Percentiles rank a stretch among this genome's conserved stretches.
These are phyloP conservation scores for Phyllotis vaccarum DNA, from an alignment of 2,797 vertebrate genomes.

Conservation along the genomic window DNA sequence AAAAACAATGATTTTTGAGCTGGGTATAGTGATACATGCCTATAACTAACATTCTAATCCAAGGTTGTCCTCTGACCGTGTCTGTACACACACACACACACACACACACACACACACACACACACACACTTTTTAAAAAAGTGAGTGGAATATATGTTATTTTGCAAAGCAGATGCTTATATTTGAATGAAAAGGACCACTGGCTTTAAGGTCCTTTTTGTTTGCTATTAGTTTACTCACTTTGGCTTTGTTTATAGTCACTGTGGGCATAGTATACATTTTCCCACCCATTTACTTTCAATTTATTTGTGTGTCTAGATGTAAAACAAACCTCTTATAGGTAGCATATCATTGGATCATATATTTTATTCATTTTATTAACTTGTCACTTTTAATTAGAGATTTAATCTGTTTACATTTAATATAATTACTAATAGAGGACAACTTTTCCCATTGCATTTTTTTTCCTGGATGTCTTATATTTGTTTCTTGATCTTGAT, in stretches of 20 bases:
- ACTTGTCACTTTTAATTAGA: constrained; percentile 37
- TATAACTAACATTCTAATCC: not conserved
- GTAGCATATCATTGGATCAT: not conserved
- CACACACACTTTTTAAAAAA: not conserved
- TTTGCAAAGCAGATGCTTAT: not conserved
- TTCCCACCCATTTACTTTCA: constrained; percentile 13
- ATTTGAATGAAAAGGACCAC: not conserved
- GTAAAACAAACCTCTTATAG: constrained; percentile 27
- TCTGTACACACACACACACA: not conserved
- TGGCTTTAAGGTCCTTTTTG: not conserved
- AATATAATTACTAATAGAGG: constrained; percentile 28
- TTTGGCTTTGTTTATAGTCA: not conserved
- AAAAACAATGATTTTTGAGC: not conserved
- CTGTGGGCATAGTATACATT: not conserved
- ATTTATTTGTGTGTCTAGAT: constrained; percentile 5
- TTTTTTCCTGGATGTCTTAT: not conserved
- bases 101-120: not conserved
- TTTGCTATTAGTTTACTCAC: not conserved
- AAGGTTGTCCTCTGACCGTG: not conserved
- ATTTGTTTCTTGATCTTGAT: constrained; percentile 24
- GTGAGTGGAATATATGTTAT: not conserved
- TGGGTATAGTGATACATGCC: not conserved
- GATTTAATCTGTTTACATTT: constrained; percentile 45
- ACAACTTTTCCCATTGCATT: constrained; percentile 16
- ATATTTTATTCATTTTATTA: constrained; percentile 21